Conservation (phyloP, 2,888 invertebrate species). For the Dolomedes plantarius region DNA sequence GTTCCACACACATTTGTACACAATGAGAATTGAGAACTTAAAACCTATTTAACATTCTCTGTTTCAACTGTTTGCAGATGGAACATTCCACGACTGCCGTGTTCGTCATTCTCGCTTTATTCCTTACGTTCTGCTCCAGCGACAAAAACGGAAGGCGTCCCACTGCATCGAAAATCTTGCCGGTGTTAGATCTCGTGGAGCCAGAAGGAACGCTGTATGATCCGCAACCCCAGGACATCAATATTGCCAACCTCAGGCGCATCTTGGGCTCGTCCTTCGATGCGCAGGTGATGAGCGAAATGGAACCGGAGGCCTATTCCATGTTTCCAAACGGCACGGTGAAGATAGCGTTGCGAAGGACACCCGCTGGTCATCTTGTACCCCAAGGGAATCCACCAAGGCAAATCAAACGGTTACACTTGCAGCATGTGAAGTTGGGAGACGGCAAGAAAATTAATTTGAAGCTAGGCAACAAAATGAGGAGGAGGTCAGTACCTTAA, state of each 20-base stretch:
- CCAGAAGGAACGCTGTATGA: slow-evolving; percentile 47
- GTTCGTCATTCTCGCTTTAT: background rate
- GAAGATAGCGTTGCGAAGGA: slow-evolving; percentile 31
- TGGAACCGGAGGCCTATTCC: slow-evolving; percentile 16
- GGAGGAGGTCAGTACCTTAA: slow-evolving; percentile 39
- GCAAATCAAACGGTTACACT: slow-evolving; percentile 35
- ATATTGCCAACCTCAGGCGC: slow-evolving; percentile 5
- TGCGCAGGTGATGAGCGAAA: slow-evolving; percentile 41
- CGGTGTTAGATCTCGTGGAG: slow-evolving; percentile 51
- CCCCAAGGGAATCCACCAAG: slow-evolving; percentile 36
- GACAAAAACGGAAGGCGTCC: slow-evolving; percentile 22
- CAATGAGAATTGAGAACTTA: too few species aligned
- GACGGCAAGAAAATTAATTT: slow-evolving; percentile 45
- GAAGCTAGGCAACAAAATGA: slow-evolving; percentile 60
- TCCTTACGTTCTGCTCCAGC: background rate
- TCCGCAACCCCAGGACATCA: slow-evolving; percentile 36
- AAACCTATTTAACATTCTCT: too few species aligned
- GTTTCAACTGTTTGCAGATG: slow-evolving; percentile 27
- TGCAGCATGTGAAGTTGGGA: slow-evolving; percentile 38
- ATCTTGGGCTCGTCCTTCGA: slow-evolving; percentile 44
- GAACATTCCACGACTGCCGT: background rate
- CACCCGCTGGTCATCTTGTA: slow-evolving; percentile 38
- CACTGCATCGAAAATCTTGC: slow-evolving; percentile 27
- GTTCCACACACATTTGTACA: too few species aligned
- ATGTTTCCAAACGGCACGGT: slow-evolving; percentile 50